Evolutionary conservation across 2,113 vertebrate species (phyloP).

Genomic region (Urocitellus parryii): DNA sequence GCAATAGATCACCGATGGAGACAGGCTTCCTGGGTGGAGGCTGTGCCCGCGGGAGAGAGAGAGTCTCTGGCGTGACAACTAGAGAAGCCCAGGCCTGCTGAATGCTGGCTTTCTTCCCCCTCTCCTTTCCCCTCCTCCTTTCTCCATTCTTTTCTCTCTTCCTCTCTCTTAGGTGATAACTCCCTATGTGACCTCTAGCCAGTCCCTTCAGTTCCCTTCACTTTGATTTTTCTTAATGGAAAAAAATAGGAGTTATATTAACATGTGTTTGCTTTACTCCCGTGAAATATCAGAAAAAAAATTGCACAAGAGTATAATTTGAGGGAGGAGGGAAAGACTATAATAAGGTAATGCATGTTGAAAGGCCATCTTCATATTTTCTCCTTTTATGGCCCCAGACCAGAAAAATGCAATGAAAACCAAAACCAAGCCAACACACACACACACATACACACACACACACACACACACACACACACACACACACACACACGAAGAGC

Average conservation of each 20-base stretch:
- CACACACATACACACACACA: no score
- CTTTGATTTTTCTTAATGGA: not conserved
- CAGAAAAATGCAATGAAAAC: not conserved
- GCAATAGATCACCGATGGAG: not conserved
- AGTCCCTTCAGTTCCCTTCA: not conserved
- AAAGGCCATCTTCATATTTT: not conserved
- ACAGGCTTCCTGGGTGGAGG: not conserved
- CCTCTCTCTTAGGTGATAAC: not conserved
- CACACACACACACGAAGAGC: not conserved
- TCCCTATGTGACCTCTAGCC: not conserved
- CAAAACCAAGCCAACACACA: not conserved
- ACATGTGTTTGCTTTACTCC: not conserved
- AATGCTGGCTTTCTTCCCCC: fast-evolving
- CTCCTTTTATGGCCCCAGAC: not conserved
- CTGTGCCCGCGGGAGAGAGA: not conserved
- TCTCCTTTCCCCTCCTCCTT: fast-evolving
- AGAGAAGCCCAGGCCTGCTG: fast-evolving
- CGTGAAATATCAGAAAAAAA: not conserved
- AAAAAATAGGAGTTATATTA: not conserved
- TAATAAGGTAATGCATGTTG: no score
- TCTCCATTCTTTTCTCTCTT: no score
- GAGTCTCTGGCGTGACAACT: not conserved
- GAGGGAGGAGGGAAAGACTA: not conserved
- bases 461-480: not conserved
- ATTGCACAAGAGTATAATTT: not conserved